Percentiles rank a stretch among this genome's conserved stretches.
phyloP scores from a whole-genome alignment of 1,140 invertebrate species.

The Panonychus citri region DNA sequence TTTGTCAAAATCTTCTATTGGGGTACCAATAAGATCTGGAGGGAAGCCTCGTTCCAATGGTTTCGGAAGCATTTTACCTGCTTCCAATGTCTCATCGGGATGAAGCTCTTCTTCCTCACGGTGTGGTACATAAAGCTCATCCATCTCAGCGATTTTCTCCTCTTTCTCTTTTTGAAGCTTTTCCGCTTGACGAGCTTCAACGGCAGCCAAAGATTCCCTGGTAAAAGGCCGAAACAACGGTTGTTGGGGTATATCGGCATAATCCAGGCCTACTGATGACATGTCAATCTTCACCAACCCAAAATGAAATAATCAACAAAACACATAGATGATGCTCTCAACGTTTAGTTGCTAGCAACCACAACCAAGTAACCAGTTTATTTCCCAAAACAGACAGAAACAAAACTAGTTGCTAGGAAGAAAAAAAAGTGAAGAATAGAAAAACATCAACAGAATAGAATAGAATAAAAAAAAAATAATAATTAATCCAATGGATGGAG shows the following conservation, averaged over 20 bases:
- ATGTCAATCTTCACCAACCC: not conserved
- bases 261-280: not conserved
- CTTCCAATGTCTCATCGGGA: conserved; percentile 73
- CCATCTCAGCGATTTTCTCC: conserved; percentile 25
- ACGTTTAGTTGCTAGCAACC: no score
- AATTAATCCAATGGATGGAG: no score
- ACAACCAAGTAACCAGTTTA: no score
- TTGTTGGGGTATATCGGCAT: not conserved
- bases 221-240: not conserved
- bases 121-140: conserved; percentile 5
- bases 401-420: no score
- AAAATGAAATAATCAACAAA: no score
- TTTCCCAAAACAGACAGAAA: no score
- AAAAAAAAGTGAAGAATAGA: no score
- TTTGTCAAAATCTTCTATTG: conserved; percentile 81
- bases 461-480: no score
- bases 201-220: conserved; percentile 70
- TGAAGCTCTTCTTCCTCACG: conserved; percentile 19
- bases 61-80: conserved; percentile 66
- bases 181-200: conserved; percentile 74
- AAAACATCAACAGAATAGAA: no score
- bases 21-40: conserved; percentile 65
- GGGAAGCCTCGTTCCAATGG: conserved; percentile 69
- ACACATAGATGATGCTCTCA: no score
- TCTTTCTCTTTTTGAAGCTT: conserved; percentile 79